Evolutionary conservation across 1,140 invertebrate genomes (phyloP).

Genomic region (Drosophila aff.): DNA sequence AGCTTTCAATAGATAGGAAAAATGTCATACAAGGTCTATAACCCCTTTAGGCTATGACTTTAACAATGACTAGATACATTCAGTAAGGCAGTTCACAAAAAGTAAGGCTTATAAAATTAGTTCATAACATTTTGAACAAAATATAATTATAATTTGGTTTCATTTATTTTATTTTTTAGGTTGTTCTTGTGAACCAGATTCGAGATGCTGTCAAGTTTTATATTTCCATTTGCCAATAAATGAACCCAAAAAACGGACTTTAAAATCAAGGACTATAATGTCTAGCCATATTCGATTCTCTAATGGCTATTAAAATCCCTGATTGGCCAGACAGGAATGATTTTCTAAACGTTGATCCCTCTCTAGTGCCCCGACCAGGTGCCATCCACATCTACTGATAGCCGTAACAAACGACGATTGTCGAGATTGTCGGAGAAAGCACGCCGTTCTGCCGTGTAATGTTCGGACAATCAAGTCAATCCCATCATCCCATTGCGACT

Average conservation of each 20-base stretch:
- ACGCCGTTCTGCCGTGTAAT: constrained; percentile 14
- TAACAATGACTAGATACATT: background rate
- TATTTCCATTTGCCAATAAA: too few relatives aligned
- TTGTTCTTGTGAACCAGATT: background rate
- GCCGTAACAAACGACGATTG: constrained; percentile 26
- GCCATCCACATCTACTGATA: constrained; percentile 8
- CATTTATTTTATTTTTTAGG: background rate
- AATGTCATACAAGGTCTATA: background rate
- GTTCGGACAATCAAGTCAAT: constrained; percentile 42
- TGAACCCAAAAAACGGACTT: background rate
- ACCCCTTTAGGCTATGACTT: background rate
- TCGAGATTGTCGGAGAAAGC: constrained; percentile 1
- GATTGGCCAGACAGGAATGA: constrained; percentile 25
- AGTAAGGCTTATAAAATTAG: background rate
- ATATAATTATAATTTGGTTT: too few relatives aligned
- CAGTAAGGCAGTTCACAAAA: background rate
- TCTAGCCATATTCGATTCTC: constrained; percentile 1
- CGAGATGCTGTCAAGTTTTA: too few relatives aligned
- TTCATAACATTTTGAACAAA: too few relatives aligned
- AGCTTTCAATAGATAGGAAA: constrained; percentile 1
- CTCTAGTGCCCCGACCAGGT: background rate
- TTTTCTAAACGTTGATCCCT: constrained; percentile 12
- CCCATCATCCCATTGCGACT: constrained; percentile 38
- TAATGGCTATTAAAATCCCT: constrained; percentile 12
- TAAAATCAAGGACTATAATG: background rate